Conservation (phyloP, 2,113 vertebrate species). For the Corythoichthys intestinalis region DNA sequence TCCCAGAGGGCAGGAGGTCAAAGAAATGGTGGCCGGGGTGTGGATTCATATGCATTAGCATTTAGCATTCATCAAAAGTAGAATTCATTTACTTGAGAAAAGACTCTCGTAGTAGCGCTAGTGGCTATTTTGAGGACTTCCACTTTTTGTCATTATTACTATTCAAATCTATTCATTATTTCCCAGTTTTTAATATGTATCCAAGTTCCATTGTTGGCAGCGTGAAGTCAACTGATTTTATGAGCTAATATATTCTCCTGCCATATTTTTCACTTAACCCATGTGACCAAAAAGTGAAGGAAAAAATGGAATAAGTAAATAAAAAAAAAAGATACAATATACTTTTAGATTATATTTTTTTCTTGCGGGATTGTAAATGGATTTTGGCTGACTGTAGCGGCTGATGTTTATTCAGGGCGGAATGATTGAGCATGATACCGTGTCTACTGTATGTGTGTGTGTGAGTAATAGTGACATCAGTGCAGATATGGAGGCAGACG, state of each 20-base stretch:
- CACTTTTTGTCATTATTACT: background rate
- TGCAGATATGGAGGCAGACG: constrained; percentile 63
- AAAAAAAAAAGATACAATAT: constrained; percentile 32
- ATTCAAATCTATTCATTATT: background rate
- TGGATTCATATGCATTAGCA: background rate
- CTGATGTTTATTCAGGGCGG: constrained; percentile 60
- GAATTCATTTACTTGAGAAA: background rate
- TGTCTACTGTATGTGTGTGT: constrained; percentile 12
- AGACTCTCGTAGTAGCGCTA: background rate
- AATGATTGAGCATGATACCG: constrained; percentile 55
- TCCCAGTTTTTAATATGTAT: background rate
- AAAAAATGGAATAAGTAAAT: background rate
- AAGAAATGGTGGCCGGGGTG: constrained; percentile 12
- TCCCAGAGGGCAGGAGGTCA: constrained; percentile 58
- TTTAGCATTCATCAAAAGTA: constrained; percentile 9
- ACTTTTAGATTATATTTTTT: constrained; percentile 40
- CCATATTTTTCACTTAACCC: constrained; percentile 54
- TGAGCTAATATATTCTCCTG: constrained; percentile 32
- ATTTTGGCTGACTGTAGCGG: constrained; percentile 61
- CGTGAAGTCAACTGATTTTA: background rate
- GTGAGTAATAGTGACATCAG: constrained; percentile 61
- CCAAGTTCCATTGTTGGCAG: background rate
- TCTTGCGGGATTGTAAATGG: constrained; percentile 55
- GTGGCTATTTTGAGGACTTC: background rate
- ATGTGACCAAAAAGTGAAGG: constrained; percentile 34